phyloP scores from a whole-genome alignment of 2,113 vertebrate genomes.

The Mustela lutreola region DNA sequence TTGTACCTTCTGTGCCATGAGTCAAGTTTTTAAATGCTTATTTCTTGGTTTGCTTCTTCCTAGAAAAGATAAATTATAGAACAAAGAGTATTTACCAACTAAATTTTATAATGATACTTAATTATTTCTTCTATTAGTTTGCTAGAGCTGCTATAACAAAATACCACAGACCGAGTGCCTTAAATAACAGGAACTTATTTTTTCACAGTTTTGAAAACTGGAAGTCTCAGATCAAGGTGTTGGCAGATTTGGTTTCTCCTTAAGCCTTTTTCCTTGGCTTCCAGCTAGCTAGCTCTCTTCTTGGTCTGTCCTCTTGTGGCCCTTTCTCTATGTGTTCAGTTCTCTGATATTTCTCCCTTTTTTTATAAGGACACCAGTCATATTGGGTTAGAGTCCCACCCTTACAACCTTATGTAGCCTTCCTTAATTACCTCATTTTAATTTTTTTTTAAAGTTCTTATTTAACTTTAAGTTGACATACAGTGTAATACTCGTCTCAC shows the following conservation, averaged over 20 bases:
- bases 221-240: neutral
- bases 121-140: neutral
- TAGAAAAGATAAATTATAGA: slow-evolving; percentile 30
- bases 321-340: neutral
- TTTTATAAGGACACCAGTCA: neutral
- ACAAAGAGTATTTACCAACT: slow-evolving; percentile 48
- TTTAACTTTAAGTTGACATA: neutral
- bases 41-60: slow-evolving; percentile 4
- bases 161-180: neutral
- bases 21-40: slow-evolving; percentile 17
- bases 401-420: neutral
- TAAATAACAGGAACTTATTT: neutral
- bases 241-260: neutral
- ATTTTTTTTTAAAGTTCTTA: neutral
- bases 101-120: neutral
- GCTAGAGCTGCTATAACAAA: neutral
- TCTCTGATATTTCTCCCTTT: neutral
- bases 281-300: neutral
- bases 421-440: neutral
- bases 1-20: neutral
- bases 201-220: neutral
- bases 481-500: neutral
- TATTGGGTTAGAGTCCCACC: neutral
- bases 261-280: neutral
- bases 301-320: neutral